phyloP scores from a whole-genome alignment of 2,888 invertebrate genomes.

The Microplitis deprimator region DNA sequence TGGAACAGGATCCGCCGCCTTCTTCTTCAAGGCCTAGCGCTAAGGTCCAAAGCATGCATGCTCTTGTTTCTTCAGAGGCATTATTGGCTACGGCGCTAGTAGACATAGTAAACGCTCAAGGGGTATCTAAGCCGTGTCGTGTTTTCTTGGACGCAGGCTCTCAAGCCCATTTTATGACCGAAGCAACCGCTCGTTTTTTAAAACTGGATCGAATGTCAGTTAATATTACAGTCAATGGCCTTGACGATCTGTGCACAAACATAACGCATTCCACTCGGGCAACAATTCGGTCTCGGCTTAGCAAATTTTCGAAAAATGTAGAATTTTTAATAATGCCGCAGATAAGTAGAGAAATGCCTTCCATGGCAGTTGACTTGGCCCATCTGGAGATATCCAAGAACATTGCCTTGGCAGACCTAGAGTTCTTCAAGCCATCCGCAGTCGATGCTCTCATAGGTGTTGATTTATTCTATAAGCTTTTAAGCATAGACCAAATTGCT shows the following conservation, averaged over 20 bases:
- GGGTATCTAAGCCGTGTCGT: constrained; percentile 43
- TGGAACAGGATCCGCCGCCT: background rate
- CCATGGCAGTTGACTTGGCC: constrained; percentile 31
- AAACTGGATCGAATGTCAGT: constrained; percentile 25
- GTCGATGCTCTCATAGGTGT: constrained; percentile 51
- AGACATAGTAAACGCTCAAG: constrained; percentile 33
- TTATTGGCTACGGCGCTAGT: constrained; percentile 48
- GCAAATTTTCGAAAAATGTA: constrained; percentile 37
- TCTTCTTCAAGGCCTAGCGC: background rate
- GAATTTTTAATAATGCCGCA: constrained; percentile 45
- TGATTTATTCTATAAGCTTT: constrained; percentile 45
- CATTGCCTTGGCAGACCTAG: constrained; percentile 49
- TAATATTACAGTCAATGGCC: constrained; percentile 40
- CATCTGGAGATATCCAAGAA: constrained; percentile 45
- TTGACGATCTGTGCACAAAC: constrained; percentile 20
- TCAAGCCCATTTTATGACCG: constrained; percentile 48
- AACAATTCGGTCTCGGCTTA: constrained; percentile 34
- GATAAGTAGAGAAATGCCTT: constrained; percentile 50
- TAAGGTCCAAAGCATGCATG: background rate
- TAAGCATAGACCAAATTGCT: constrained; percentile 35
- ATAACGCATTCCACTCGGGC: constrained; percentile 23
- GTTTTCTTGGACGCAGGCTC: constrained; percentile 50
- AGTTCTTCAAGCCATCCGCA: constrained; percentile 36
- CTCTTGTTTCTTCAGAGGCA: constrained; percentile 27
- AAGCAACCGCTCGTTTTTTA: constrained; percentile 28